These are phyloP conservation scores for Agonopterix heracliana DNA, from an alignment of 2,888 invertebrate genomes.

Conservation along the genomic window DNA sequence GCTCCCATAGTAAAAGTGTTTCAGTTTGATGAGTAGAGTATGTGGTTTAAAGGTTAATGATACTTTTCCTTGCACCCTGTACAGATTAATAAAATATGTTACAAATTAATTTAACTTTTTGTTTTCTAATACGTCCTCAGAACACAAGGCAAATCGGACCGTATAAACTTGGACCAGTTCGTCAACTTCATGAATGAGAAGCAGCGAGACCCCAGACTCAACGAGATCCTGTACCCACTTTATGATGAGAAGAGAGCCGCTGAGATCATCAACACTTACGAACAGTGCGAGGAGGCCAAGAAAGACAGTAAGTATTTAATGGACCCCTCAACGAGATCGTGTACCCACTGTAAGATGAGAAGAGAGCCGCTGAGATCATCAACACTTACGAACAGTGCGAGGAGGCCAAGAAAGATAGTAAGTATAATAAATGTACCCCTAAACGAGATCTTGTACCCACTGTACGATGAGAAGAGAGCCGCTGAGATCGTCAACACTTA, in stretches of 20 bases:
- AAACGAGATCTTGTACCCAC: conserved; percentile 98
- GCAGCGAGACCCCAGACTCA: conserved; percentile 97
- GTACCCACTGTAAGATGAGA: conserved; percentile 97
- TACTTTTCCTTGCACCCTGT: no score
- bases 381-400: conserved; percentile 93
- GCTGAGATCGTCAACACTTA: conserved; percentile 95
- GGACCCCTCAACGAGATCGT: conserved; percentile 93
- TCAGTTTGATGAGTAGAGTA: no score
- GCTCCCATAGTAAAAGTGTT: no score
- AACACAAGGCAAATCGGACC: conserved; percentile 92
- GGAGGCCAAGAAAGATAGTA: conserved; percentile 82
- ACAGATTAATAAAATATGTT: not conserved
- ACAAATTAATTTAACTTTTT: not conserved
- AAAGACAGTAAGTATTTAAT: conserved; percentile 77
- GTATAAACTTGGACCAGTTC: conserved; percentile 90
- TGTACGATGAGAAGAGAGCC: conserved; percentile 96
- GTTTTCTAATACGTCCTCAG: conserved; percentile 60
- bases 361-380: conserved; percentile 94
- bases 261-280: conserved; percentile 96
- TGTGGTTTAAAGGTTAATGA: no score
- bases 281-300: conserved; percentile 86
- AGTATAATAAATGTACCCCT: conserved; percentile 66
- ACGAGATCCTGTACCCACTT: conserved; percentile 98
- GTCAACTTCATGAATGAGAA: conserved; percentile 97
- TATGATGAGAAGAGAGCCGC: conserved; percentile 95